Evolutionary conservation across 1,140 invertebrate species (phyloP).

Genomic region (Bombus vancouverensis): DNA sequence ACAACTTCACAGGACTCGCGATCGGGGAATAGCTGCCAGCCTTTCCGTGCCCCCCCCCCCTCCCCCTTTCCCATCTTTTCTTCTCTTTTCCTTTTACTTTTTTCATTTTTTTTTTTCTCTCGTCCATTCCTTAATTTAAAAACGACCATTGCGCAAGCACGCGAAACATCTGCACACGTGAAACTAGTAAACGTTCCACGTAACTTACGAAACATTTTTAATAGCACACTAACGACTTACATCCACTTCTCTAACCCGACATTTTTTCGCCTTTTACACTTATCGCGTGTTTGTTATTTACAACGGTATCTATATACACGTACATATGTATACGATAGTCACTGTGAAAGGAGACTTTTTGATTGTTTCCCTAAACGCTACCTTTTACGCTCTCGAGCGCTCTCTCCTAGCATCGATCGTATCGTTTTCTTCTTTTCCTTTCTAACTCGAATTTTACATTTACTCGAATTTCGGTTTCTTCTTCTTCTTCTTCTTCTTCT

Average conservation of each 20-base stretch:
- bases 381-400: not conserved
- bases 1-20: conserved; percentile 75
- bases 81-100: too few species aligned
- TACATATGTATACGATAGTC: conserved; percentile 44
- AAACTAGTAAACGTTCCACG: conserved; percentile 12
- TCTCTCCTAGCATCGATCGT: not conserved
- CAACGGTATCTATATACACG: conserved; percentile 40
- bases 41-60: conserved; percentile 13
- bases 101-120: too few species aligned
- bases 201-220: conserved; percentile 41
- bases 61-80: conserved; percentile 15
- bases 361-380: conserved; percentile 19
- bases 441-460: not conserved
- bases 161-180: not conserved
- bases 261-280: not conserved
- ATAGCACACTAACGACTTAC: conserved; percentile 46
- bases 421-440: not conserved
- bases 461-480: not conserved
- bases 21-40: conserved; percentile 44
- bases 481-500: not conserved
- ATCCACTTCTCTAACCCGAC: conserved; percentile 17
- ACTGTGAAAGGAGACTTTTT: conserved; percentile 26
- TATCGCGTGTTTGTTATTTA: conserved; percentile 45
- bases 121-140: conserved; percentile 4
- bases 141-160: conserved; percentile 26